Percentiles rank a stretch among this genome's conserved stretches.
phyloP scores from a whole-genome alignment of 2,113 vertebrate genomes.

The Apaloderma vittatum region DNA sequence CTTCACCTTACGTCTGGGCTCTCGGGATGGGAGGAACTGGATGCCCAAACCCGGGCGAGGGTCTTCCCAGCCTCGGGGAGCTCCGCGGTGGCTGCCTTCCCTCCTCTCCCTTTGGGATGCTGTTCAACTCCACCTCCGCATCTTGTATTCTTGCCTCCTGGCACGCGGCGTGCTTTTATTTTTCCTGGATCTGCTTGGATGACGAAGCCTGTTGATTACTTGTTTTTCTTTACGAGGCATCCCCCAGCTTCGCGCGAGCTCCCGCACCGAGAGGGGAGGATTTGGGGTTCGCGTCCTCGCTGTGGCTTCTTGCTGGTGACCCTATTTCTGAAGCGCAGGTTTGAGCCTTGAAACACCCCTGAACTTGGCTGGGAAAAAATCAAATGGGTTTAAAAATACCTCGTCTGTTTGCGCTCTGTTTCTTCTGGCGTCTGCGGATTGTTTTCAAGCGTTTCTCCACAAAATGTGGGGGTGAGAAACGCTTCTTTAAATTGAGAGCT shows the following conservation, averaged over 20 bases:
- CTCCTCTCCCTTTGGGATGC: constrained; percentile 68
- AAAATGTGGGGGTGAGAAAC: constrained; percentile 48
- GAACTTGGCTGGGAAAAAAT: constrained; percentile 22
- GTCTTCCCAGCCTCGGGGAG: constrained; percentile 26
- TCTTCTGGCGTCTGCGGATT: constrained; percentile 61
- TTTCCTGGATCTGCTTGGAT: constrained; percentile 67
- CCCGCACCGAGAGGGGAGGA: neutral
- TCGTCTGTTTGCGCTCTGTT: constrained; percentile 35
- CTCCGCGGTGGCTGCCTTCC: constrained; percentile 8
- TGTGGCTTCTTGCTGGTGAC: neutral
- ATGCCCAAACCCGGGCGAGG: neutral
- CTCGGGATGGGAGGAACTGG: rapidly evolving
- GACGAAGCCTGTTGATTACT: constrained; percentile 64
- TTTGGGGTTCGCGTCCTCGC: neutral
- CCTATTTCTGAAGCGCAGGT: neutral
- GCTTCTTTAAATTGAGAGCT: neutral
- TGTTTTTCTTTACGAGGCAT: constrained; percentile 51
- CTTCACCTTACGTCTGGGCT: neutral
- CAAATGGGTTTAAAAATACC: constrained; percentile 64
- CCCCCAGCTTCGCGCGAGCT: neutral
- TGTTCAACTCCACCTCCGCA: constrained; percentile 73
- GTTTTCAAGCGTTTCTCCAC: constrained; percentile 61
- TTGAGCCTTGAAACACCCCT: neutral
- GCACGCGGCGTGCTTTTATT: constrained; percentile 63
- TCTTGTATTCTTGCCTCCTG: constrained; percentile 71